phyloP scores from a whole-genome alignment of 2,797 vertebrate species.

The Rachycentron canadum region DNA sequence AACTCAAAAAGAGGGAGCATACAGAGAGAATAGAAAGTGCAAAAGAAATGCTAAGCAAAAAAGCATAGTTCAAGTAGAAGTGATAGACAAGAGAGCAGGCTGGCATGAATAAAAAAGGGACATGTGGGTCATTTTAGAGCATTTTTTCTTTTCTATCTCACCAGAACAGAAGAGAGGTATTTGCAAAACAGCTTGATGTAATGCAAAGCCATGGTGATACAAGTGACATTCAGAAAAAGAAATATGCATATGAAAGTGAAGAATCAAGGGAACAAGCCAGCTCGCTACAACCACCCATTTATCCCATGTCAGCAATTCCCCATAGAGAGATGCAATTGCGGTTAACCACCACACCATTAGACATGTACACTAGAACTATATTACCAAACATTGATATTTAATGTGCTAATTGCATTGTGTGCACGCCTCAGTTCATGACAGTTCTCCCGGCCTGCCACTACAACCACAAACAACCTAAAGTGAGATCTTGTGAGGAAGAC shows the following conservation, averaged over 20 bases:
- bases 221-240: constrained; percentile 26
- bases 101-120: constrained; percentile 10
- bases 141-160: constrained; percentile 23
- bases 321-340: background rate
- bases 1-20: background rate
- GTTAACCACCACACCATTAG: background rate
- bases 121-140: constrained; percentile 14
- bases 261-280: constrained; percentile 12
- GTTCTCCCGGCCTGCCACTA: background rate
- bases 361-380: constrained; percentile 20
- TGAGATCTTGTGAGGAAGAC: constrained; percentile 6
- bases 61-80: constrained; percentile 20
- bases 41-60: constrained; percentile 18
- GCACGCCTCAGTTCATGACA: constrained; percentile 12
- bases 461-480: constrained; percentile 36
- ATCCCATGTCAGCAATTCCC: background rate
- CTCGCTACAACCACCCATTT: constrained; percentile 3
- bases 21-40: background rate
- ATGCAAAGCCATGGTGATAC: constrained; percentile 60
- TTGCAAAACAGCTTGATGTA: constrained; percentile 47
- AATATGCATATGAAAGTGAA: constrained; percentile 48
- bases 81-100: background rate
- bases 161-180: constrained; percentile 24
- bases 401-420: constrained; percentile 11
- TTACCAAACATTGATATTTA: background rate